phyloP scores from a whole-genome alignment of 2,888 invertebrate species.

The Chesias legatella region DNA sequence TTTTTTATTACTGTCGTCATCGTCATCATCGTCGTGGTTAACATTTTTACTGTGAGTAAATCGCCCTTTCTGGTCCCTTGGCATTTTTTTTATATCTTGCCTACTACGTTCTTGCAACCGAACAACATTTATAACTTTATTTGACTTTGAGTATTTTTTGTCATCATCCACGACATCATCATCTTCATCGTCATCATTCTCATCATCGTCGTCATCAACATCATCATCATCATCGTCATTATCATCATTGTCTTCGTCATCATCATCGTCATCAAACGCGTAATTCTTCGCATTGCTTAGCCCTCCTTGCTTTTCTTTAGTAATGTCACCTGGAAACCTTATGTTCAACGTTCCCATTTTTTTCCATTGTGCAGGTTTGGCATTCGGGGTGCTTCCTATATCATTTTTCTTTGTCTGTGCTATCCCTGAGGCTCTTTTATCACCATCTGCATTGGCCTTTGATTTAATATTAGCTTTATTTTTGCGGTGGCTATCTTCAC shows the following conservation, averaged over 20 bases:
- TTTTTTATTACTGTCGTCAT: slow-evolving; percentile 66
- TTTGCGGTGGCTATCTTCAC: slow-evolving; percentile 78
- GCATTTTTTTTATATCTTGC: slow-evolving; percentile 37
- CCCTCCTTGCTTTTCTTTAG: slow-evolving; percentile 33
- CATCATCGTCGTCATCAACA: slow-evolving; percentile 38
- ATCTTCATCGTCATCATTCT: slow-evolving; percentile 73
- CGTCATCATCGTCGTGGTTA: slow-evolving; percentile 64
- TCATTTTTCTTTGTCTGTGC: slow-evolving; percentile 41
- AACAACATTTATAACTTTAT: slow-evolving; percentile 37
- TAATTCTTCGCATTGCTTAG: slow-evolving; percentile 22
- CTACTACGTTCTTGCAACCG: slow-evolving; percentile 35
- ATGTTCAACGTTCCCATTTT: slow-evolving; percentile 61
- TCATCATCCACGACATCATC: slow-evolving; percentile 70
- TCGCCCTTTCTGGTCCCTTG: slow-evolving; percentile 42
- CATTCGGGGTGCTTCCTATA: slow-evolving; percentile 34
- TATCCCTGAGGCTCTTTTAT: slow-evolving; percentile 60
- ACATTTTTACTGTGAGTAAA: slow-evolving; percentile 40
- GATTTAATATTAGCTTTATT: slow-evolving; percentile 70
- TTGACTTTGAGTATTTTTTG: slow-evolving; percentile 43
- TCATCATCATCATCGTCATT: slow-evolving; percentile 39
- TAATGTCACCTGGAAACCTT: slow-evolving; percentile 38
- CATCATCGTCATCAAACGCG: slow-evolving; percentile 40
- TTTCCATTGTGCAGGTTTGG: slow-evolving; percentile 46
- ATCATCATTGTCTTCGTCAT: slow-evolving; percentile 50
- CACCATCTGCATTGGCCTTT: slow-evolving; percentile 77